Base-by-base conservation (phyloP, 2,888 invertebrate genomes). In the Cristatella mucedo region DNA sequence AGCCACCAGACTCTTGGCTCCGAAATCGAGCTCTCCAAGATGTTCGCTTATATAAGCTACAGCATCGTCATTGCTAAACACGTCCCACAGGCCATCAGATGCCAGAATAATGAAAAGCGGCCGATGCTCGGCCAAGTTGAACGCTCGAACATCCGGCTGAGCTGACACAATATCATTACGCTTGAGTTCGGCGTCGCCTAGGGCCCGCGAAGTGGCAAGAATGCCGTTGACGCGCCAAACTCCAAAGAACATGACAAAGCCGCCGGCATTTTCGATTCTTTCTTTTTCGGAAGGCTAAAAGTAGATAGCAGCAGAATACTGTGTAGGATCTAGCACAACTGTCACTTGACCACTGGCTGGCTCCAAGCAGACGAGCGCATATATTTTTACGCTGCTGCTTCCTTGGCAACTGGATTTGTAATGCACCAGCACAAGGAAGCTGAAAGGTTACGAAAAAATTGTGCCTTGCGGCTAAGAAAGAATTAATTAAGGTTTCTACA, bases 201-300 rank as follows among this genome's bases (percentile, higher is more conserved):
- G 74, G 1, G 93, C 91, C 47, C 91, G 72, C 7, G 87, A 87
- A 22, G 87, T 89, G 9, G 91, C 91, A 49, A 91, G 70, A 50
- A 91, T 85, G 4, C 91, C 91, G 39, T 85, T 87, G 3, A 91
- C 89, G 51, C 91, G 71, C 91, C 91, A 91, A 1, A 91, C 91
- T 21, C 91, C 89, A 61, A 87, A 84, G 57, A 87, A 89, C 40
- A 83, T 82, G 37, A 93, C 83, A 59, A 84, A 84, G 15, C 93
- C 91, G 34, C 93, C 93, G 20, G 91, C 89, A 59, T 86, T 84
- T 59, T 82, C 82, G 53, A 93, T 93, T 47, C 91, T 74, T 57
- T 80, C 83, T 42, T 80, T 76, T 70, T 93, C 91, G 52, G 85
- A 75, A 49, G 80, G 76, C 82, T 83, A 56, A 30, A 55, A 52